Conservation (phyloP, 1,140 invertebrate species). For the Zaprionus davidi region DNA sequence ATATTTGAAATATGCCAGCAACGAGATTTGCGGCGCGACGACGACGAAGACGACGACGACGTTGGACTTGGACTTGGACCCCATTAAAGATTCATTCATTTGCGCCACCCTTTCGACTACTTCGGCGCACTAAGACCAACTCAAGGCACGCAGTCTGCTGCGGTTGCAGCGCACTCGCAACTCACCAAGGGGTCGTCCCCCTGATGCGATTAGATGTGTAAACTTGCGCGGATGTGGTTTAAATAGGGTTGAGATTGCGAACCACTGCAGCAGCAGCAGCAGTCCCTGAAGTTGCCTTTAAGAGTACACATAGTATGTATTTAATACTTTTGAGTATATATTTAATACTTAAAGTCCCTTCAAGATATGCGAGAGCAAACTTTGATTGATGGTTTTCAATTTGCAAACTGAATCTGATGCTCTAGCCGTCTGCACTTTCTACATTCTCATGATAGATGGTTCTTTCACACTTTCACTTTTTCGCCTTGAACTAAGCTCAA, state of each 20-base stretch:
- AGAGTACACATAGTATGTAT: background rate
- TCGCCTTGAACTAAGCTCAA: background rate
- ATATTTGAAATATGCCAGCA: conserved; percentile 62
- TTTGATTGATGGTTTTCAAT: conserved; percentile 76
- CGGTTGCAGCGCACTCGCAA: conserved; percentile 49
- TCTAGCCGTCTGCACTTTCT: conserved; percentile 41
- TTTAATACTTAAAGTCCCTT: conserved; percentile 11
- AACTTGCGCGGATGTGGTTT: conserved; percentile 42
- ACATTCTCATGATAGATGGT: conserved; percentile 32
- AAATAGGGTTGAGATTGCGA: conserved; percentile 13
- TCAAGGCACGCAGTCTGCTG: conserved; percentile 25
- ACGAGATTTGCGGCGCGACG: conserved; percentile 70
- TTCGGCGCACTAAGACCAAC: background rate
- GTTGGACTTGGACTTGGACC: conserved; percentile 56
- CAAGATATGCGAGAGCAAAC: conserved; percentile 17
- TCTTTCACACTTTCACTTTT: conserved; percentile 13
- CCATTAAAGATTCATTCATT: conserved; percentile 79
- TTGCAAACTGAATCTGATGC: conserved; percentile 46
- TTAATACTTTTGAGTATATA: background rate
- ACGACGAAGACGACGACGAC: conserved; percentile 9
- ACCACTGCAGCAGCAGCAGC: conserved; percentile 1
- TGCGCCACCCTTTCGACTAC: conserved; percentile 52
- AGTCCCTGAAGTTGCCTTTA: conserved; percentile 9
- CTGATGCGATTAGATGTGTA: conserved; percentile 34
- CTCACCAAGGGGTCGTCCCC: conserved; percentile 1